Evolutionary conservation across 2,113 vertebrate genomes (phyloP), one percentile per base, ranked within the genome.

Genomic region (Melanerpes aurifrons): DNA sequence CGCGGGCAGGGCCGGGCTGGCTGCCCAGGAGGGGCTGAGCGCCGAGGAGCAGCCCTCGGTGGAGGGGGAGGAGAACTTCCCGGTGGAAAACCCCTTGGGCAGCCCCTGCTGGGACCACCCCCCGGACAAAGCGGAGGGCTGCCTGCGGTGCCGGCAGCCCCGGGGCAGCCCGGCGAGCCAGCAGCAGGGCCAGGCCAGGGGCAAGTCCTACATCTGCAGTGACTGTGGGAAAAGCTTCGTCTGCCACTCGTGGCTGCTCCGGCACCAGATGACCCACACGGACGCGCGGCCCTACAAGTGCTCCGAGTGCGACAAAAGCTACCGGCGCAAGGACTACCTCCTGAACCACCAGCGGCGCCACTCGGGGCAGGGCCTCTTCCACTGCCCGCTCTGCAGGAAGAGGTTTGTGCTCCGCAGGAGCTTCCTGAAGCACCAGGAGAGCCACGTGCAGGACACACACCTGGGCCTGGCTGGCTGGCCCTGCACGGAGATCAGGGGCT

Each of bases 361-460:
- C 94, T 97, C 97, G 0, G 98, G 98, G 15, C 96, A 98, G 89
- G 88, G 97, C 26, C 97, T 97, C 4, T 98, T 98, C 97, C 95
- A 96, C 56, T 98, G 98, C 40, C 86, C 93, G 15, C 96, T 97
- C 17, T 98, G 98, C 72, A 96, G 93, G 50, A 98, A 98, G 13
- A 95, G 97, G 17, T 98, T 98, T 28, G 97, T 97, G 91, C 98
- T 97, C 87, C 97, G 97, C 94, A 97, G 97, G 96, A 98, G 97
- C 82, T 96, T 98, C 59, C 37, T 97, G 64, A 98, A 97, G 87
- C 98, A 98, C 32, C 97, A 97, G 95, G 94, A 97, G 32, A 97
- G 97, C 18, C 98, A 98, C 87, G 50, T 92, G n/a, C 90, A 92
- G 35, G 93, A 95, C 15, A 47, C 79, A 1, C 93, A 77, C 1